Evolutionary conservation across 2,888 invertebrate species (phyloP).

Genomic region (Coremacera marginata): DNA sequence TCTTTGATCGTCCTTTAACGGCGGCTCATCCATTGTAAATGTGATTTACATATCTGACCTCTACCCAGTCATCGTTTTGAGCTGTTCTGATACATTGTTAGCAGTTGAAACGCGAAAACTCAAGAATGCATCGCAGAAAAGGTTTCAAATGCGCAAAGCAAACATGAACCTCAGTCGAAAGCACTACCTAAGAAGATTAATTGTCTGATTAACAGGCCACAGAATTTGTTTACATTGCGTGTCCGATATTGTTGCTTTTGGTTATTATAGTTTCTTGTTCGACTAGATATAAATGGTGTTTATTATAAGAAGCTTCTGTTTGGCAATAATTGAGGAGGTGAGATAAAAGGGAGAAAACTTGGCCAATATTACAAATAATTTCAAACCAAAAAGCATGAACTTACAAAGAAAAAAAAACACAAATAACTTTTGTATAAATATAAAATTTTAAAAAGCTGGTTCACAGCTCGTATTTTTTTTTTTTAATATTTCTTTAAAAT

Average conservation of each 20-base stretch:
- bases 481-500: too few relatives aligned
- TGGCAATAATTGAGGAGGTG: too few relatives aligned
- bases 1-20: not conserved
- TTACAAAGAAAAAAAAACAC: too few relatives aligned
- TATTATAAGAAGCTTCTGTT: too few relatives aligned
- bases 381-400: too few relatives aligned
- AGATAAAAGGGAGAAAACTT: not conserved
- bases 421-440: too few relatives aligned
- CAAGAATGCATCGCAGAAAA: conserved; percentile 1
- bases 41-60: conserved; percentile 24
- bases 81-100: not conserved
- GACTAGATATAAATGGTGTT: not conserved
- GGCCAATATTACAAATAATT: too few relatives aligned
- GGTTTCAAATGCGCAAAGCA: not conserved
- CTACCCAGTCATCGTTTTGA: not conserved
- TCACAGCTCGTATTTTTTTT: too few relatives aligned
- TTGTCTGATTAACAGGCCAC: conserved; percentile 39
- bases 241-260: conserved; percentile 9
- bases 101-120: not conserved
- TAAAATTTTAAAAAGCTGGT: too few relatives aligned
- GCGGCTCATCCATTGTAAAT: conserved; percentile 3
- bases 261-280: not conserved
- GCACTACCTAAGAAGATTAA: conserved; percentile 37
- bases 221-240: conserved; percentile 33
- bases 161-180: conserved; percentile 8